Evolutionary conservation across 2,888 invertebrate genomes (phyloP).

Genomic region (Nemurella pictetii): DNA sequence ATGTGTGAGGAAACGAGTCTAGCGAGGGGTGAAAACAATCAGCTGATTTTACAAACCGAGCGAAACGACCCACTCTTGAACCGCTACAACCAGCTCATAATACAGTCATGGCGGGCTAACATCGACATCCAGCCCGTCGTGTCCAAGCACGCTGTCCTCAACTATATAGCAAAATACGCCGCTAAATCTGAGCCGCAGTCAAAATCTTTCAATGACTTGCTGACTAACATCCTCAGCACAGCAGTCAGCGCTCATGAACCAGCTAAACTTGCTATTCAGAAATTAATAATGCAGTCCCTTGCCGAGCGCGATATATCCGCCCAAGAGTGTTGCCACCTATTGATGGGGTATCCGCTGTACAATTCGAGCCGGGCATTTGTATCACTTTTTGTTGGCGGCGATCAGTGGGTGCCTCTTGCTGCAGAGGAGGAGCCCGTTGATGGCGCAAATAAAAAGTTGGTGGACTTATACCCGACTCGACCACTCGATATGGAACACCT

Average conservation of each 20-base stretch:
- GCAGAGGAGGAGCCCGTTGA: not conserved
- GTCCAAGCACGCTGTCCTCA: slow-evolving; percentile 30
- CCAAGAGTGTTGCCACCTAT: not conserved
- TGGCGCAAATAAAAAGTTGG: not conserved
- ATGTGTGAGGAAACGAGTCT: not conserved
- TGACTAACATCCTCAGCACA: no score
- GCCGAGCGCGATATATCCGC: not conserved
- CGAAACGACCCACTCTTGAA: slow-evolving; percentile 33
- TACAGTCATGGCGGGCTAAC: slow-evolving; percentile 38
- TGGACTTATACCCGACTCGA: not conserved
- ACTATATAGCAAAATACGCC: slow-evolving; percentile 39
- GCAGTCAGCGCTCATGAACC: not conserved
- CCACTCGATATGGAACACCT: not conserved
- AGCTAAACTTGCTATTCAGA: not conserved
- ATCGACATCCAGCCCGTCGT: slow-evolving; percentile 33
- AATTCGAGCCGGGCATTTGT: not conserved
- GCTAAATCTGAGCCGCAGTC: slow-evolving; percentile 33
- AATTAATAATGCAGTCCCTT: not conserved
- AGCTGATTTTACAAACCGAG: not conserved
- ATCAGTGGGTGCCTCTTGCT: not conserved
- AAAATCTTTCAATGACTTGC: not conserved
- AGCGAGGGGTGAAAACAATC: not conserved
- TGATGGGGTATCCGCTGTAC: not conserved
- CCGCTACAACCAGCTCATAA: slow-evolving; percentile 31
- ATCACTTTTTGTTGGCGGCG: not conserved